phyloP scores from a whole-genome alignment of 2,888 invertebrate genomes.

The Urechis unicinctus region DNA sequence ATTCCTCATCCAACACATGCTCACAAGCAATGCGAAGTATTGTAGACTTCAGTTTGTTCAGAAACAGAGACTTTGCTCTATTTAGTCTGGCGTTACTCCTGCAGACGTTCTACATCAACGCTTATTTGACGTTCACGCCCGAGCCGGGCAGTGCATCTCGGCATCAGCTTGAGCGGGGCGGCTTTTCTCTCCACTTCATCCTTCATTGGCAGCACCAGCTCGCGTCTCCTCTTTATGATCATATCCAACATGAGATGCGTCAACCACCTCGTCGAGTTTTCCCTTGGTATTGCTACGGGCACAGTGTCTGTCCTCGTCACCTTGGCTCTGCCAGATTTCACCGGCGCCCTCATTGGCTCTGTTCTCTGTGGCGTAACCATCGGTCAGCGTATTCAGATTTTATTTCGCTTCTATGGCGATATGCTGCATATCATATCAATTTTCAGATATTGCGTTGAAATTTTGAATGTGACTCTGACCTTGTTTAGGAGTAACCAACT shows the following conservation, averaged over 20 bases:
- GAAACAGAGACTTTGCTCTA: neutral
- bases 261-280: neutral
- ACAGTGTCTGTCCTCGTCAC: neutral
- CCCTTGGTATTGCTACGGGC: neutral
- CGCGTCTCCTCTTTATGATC: neutral
- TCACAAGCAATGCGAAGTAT: too few relatives aligned
- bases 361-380: neutral
- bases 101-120: neutral
- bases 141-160: neutral
- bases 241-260: neutral
- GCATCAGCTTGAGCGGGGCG: neutral
- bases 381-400: too few relatives aligned
- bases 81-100: neutral
- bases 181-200: neutral
- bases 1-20: neutral
- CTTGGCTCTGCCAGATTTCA: too few relatives aligned
- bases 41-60: neutral
- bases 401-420: too few relatives aligned
- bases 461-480: neutral
- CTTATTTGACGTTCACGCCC: neutral
- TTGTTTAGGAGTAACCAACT: neutral
- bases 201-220: neutral
- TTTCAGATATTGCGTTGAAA: neutral
- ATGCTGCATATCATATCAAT: neutral
- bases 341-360: neutral